Base-by-base conservation (phyloP, 2,797 vertebrate species). In the Enteromius fasciolatus region DNA sequence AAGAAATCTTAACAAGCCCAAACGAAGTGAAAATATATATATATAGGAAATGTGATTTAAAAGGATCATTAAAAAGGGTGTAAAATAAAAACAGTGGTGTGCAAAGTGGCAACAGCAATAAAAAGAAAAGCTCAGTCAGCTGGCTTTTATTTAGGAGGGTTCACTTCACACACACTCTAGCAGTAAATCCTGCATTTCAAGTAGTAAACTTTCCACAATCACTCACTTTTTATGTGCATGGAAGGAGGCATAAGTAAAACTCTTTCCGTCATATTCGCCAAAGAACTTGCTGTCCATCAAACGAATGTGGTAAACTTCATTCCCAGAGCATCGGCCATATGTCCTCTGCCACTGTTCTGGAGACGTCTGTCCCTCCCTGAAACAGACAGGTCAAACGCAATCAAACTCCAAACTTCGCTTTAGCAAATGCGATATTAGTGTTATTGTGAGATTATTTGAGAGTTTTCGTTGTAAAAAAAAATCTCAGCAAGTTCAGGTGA, bases 181-280 rank as follows among this genome's bases (percentile, higher is more conserved):
- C 4, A 75, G 12, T 57, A n/a, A 75, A 75, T 54, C 14, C 8
- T 64, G 39, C 17, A 64, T 18, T 12, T 46, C 57, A 77, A 15
- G 31, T 33, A 52, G 23, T 31, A 31, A 68, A 33, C 48, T 28
- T 23, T 39, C 20, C 5, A 41, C 25, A 36, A 72, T 67, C 72
- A 93, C 96, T 93, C 93, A 99, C 98, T 98, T 99, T 92, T 99
- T 99, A 91, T 99, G 98, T 20, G 98, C 97, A 83, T 99, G 98
- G 84, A 99, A 99, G 87, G 97, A 98, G 72, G 98, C 97, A 39
- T 98, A 99, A 4, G 97, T 99, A 89, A 99, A 99, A 91, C 98
- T 99, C 90, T 99, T 99, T 72, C 97, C 96, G 72, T 97, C 97
- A 25, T 99, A 98, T 87, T 99, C 98, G 77, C 97, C 97, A 87